Base-by-base conservation (phyloP, 2,888 invertebrate species). In the Creontiades dilutus region DNA sequence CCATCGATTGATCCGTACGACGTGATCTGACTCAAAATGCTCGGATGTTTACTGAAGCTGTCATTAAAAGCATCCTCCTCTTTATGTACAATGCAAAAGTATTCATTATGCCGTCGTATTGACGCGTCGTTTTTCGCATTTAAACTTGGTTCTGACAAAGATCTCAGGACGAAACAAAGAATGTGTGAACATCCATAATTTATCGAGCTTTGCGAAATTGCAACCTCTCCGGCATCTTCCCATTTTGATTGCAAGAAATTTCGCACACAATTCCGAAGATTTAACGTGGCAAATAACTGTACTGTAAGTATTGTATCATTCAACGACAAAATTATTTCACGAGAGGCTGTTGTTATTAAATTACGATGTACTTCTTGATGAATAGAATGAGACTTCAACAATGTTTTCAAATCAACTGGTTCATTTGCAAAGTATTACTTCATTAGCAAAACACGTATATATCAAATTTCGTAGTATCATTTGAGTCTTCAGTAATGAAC, bases 1-100 rank as follows among this genome's bases (percentile, higher is more conserved):
- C 37, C 37, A 7, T 46, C 78, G 46, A 78, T 78, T 78, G 78
- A 78, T 78, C 78, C 78, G 37, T 19, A n/a, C 5, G 78, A 47
- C 78, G 78, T 78, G 78, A 78, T 78, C n/a, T 78, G 78, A 78
- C 37, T 78, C 78, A 16, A 47, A 78, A 46, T 78, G 68, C 9
- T 23, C 23, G 68, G 68, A 68, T 68, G 68, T 68, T 68, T 68
- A 68, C 68, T 68, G 68, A 23, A 19, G 68, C 68, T 12, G 9
- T 5, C 23, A 23, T 12, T 68, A 23, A 11, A 27, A 52, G 48
- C n/a, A 37, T 37, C 52, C 19, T 68, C 19, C 57, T 57, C 5
- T n/a, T n/a, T 0, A 23, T 23, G 68, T 68, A 23, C 68, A 68
- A 68, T 68, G 68, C 68, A 68, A 68, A 68, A 68, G 19, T 23